Base-by-base conservation (phyloP, 2,113 vertebrate species). In the Monopterus albus region DNA sequence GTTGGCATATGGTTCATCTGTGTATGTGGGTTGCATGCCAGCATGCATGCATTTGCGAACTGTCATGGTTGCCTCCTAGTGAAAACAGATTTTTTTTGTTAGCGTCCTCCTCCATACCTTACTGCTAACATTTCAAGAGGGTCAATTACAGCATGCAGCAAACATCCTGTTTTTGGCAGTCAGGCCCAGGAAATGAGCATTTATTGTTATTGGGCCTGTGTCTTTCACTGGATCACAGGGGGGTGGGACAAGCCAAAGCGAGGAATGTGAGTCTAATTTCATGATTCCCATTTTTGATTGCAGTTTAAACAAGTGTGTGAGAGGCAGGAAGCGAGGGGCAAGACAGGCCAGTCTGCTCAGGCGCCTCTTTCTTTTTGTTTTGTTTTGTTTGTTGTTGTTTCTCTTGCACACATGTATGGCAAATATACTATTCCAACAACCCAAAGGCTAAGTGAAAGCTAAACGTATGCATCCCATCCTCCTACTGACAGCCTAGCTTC, bases 161-260 rank as follows among this genome's bases (percentile, higher is more conserved):
- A 93, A 92, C 91, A 93, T 93, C 89, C 89, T 87, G 88, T 89
- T 89, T 92, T 90, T 89, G 91, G 92, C 88, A 90, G 72, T 49
- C 51, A 55, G 73, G 81, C 72, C 67, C 78, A 88, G 84, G 81
- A 91, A 88, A 89, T 87, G 81, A 82, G 78, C 90, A 89, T 92
- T 93, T 93, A 93, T 92, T 92, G 87, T 91, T 92, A 89, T 87
- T 90, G 87, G 88, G 89, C 79, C 57, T 26, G 75, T 42, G 47
- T 86, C 81, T 81, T 84, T 81, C 74, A 65, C 69, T 82, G 85
- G 78, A 86, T 83, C 83, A 72, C 71, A 28, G 50, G 74, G 76
- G 77, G 70, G 69, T 38, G 72, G 79, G 78, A 67, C 40, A 9
- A 67, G 71, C 67, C 80, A 66, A 87, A 83, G 87, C 23, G 28